Evolutionary conservation across 2,113 vertebrate species (phyloP), one percentile per base, ranked within the genome.

Genomic region (Theristicus caerulescens): DNA sequence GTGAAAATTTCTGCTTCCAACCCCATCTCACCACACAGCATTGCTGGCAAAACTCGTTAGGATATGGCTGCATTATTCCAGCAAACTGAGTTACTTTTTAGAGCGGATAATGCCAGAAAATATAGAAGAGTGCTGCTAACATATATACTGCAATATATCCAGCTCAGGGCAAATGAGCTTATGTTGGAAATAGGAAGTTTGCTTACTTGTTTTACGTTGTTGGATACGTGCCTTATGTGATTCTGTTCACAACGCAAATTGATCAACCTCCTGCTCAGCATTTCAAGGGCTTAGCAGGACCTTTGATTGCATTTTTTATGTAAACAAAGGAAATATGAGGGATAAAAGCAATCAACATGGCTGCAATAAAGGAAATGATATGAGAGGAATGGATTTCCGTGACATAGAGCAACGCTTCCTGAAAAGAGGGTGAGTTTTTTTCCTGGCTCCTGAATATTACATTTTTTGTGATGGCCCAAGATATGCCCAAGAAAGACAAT

Each of bases 311-410:
- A 20, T 25, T 90, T 84, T 77, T 74, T 7, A 57, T 67, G 21
- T 27, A 86, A 94, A 81, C 82, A 59, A 36, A 90, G 94, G 90
- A 92, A 96, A 93, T 13, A n/a, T 1, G 19, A 64, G 70, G 72
- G 80, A 86, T 88, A 89, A 79, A 88, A 95, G 57, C 73, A 79
- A 61, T 66, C 78, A 54, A 16, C 42, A n/a, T 21, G 57, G 16
- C 44, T 36, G 52, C 70, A 93, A 80, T 91, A 85, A 82, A 90
- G 93, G 95, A 95, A 93, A 82, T 40, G 2, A 65, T 88, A 83
- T 0, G 65, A 86, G 36, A 94, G 79, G 82, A 74, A 82, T 71
- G 95, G 82, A 47, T 86, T 96, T 91, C 92, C 17, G 2, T 83
- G 80, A 19, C 80, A 92, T 5, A 55, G 52, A 86, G 59, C 38